Evolutionary conservation across 2,888 invertebrate species (phyloP).

Genomic region (Listrodromus nycthemerus): DNA sequence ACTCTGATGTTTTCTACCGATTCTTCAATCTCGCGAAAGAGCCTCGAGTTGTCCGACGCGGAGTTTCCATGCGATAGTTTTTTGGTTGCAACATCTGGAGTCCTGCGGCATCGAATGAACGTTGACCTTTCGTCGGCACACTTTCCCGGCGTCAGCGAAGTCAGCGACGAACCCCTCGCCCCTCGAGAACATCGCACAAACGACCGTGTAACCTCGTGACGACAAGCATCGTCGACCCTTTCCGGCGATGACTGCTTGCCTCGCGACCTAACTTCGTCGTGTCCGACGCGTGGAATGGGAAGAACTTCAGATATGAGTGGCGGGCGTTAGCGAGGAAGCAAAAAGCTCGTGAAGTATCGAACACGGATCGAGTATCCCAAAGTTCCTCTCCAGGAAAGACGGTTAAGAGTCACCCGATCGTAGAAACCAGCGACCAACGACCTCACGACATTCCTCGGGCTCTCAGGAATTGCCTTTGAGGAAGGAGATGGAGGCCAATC

Average conservation of each 20-base stretch:
- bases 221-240: slow-evolving; percentile 51
- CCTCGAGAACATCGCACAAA: slow-evolving; percentile 13
- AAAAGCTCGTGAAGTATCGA: slow-evolving; percentile 36
- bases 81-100: slow-evolving; percentile 18
- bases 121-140: slow-evolving; percentile 73
- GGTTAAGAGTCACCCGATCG: slow-evolving; percentile 49
- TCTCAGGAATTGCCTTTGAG: slow-evolving; percentile 33
- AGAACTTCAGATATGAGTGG: slow-evolving; percentile 24
- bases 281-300: slow-evolving; percentile 48
- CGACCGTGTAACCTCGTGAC: slow-evolving; percentile 16
- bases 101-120: slow-evolving; percentile 29
- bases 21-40: not conserved
- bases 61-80: slow-evolving; percentile 11
- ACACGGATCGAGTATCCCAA: slow-evolving; percentile 50
- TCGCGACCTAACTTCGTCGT: slow-evolving; percentile 44
- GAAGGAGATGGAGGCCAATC: slow-evolving; percentile 51
- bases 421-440: not conserved
- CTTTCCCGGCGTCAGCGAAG: slow-evolving; percentile 70
- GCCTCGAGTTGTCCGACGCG: slow-evolving; percentile 6
- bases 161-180: slow-evolving; percentile 53
- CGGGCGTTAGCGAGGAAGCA: slow-evolving; percentile 20
- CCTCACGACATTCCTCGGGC: slow-evolving; percentile 46
- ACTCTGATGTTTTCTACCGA: not conserved
- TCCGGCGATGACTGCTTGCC: slow-evolving; percentile 41
- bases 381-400: slow-evolving; percentile 37